A percentile compares a stretch with the other conserved stretches of the same genome.
Evolutionary conservation across 2,888 invertebrate genomes (phyloP).

Genomic region (Drosophila pseudotakahashii): DNA sequence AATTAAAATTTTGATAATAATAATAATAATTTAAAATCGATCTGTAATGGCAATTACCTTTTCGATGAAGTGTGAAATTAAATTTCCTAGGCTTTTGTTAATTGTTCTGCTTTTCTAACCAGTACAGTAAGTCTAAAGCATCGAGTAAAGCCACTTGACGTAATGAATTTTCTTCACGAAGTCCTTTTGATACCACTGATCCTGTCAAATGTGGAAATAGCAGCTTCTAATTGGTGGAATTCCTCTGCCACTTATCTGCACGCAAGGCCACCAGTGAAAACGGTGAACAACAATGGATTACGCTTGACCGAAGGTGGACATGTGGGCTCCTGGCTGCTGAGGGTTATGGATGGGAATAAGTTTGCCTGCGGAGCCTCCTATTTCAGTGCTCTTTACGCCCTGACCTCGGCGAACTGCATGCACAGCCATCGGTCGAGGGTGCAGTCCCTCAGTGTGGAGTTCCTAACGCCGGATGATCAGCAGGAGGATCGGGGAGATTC

Average conservation of each 20-base stretch:
- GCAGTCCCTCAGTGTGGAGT: conserved; percentile 20
- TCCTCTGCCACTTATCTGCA: neutral
- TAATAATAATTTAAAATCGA: no score
- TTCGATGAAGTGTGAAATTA: neutral
- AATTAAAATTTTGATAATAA: no score
- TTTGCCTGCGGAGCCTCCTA: conserved; percentile 44
- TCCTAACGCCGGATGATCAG: neutral
- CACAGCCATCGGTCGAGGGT: conserved; percentile 1
- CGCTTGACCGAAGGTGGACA: conserved; percentile 13
- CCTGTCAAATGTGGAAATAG: neutral
- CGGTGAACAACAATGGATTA: conserved; percentile 14
- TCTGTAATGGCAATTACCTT: neutral
- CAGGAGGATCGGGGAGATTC: neutral
- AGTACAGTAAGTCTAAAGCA: neutral
- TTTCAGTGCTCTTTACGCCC: conserved; percentile 10
- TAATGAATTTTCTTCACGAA: neutral
- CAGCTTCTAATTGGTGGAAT: neutral
- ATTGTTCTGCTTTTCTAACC: neutral
- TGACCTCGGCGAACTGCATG: conserved; percentile 45
- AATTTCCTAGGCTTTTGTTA: neutral
- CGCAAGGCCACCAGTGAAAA: conserved; percentile 7
- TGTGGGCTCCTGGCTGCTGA: conserved; percentile 25
- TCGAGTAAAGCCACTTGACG: neutral
- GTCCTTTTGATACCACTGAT: neutral
- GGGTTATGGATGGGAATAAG: conserved; percentile 16